Base-by-base conservation (phyloP, 2,797 vertebrate species). In the Denticeps clupeoides region DNA sequence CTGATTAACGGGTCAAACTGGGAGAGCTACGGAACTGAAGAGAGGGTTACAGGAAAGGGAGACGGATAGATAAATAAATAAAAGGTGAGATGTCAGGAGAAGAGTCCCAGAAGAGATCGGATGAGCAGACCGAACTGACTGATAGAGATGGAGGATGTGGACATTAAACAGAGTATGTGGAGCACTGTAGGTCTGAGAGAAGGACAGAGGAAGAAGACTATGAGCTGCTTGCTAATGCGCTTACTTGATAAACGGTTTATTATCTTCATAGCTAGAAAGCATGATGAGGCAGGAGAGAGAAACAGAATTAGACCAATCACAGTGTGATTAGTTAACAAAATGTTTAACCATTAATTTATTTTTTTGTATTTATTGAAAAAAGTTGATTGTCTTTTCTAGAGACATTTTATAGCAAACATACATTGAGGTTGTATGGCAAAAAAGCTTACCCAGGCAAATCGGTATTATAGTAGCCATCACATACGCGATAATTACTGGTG, bases 171-270 rank as follows among this genome's bases (percentile, higher is more conserved):
- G 32, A 41, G 41, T 63, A 21, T 37, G 11, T 41, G 7, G 29
- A 22, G 37, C 61, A 73, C 67, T 43, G 58, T 25, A 57, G 62
- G 76, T 77, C 72, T 81, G 72, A 70, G 73, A 70, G 78, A 70
- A 42, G 70, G 59, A 75, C 74, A 78, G 71, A 66, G 41, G 65
- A 71, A 58, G 55, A 83, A 80, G 80, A 84, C n/a, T n/a, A 82
- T 78, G 35, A 21, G 77, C 74, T 87, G 89, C 87, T 90, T 85
- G 84, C 89, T 90, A 85, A 81, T 84, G 84, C 85, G 88, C 94
- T 98, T 98, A 98, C 94, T 98, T 98, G 93, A 98, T 93, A 91
- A 97, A 97, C 83, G 82, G 90, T 89, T 98, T 98, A 97, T 97
- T 97, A 96, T 98, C 94, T 95, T 98, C 94, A 97, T 98, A 98